Conservation (phyloP, 2,888 invertebrate genomes). For the Nineta flava region DNA sequence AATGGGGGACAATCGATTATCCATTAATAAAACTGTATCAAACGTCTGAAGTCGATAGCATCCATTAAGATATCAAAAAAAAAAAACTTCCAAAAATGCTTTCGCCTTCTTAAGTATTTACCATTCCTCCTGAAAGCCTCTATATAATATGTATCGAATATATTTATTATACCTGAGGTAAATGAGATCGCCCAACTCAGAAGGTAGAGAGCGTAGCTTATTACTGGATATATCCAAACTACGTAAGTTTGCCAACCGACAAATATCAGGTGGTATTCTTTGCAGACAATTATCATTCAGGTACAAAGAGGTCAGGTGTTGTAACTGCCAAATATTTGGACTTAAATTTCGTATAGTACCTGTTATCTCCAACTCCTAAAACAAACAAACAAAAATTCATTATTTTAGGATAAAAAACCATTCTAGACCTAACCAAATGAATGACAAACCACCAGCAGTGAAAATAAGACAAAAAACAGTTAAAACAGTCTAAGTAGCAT, state of each 20-base stretch:
- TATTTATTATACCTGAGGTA: constrained; percentile 54
- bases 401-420: neutral
- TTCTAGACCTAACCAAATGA: too few relatives aligned
- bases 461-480: too few relatives aligned
- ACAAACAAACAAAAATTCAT: neutral
- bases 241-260: constrained; percentile 65
- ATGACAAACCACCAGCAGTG: too few relatives aligned
- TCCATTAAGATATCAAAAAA: too few relatives aligned
- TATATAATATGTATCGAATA: neutral
- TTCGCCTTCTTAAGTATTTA: too few relatives aligned
- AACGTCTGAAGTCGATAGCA: too few relatives aligned
- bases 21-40: too few relatives aligned
- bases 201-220: constrained; percentile 84
- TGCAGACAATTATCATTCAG: constrained; percentile 90
- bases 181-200: constrained; percentile 92
- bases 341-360: constrained; percentile 91
- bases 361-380: constrained; percentile 44
- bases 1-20: too few relatives aligned
- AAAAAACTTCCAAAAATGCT: too few relatives aligned
- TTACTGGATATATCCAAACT: constrained; percentile 88
- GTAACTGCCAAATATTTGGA: constrained; percentile 78
- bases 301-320: constrained; percentile 86
- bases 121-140: too few relatives aligned
- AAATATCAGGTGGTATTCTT: constrained; percentile 83
- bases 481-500: too few relatives aligned